Conservation (phyloP, 2,113 vertebrate genomes). For the Panthera tigris region DNA sequence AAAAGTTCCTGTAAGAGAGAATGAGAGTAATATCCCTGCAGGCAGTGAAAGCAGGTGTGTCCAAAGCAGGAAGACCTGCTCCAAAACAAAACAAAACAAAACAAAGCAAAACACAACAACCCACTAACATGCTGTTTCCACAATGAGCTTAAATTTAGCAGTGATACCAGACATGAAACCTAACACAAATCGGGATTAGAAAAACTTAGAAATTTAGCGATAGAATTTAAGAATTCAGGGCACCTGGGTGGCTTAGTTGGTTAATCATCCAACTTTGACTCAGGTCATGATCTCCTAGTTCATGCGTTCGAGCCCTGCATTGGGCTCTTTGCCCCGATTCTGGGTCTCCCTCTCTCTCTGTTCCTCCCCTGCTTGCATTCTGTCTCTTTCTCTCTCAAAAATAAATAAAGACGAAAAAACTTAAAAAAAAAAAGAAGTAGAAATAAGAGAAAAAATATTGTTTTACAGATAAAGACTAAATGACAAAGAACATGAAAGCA, state of each 20-base stretch:
- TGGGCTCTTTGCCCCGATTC: too few relatives aligned
- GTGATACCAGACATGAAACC: neutral
- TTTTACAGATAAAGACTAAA: neutral
- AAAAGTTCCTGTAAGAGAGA: neutral
- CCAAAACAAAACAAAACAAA: neutral
- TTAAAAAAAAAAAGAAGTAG: neutral
- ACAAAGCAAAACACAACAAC: neutral
- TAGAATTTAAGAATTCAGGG: neutral
- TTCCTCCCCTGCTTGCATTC: too few relatives aligned
- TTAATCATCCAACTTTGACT: too few relatives aligned
- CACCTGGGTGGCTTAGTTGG: too few relatives aligned
- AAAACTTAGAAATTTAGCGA: neutral
- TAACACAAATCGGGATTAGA: neutral
- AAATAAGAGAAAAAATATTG: neutral
- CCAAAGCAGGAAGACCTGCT: neutral
- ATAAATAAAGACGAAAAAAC: too few relatives aligned
- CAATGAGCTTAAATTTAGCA: neutral
- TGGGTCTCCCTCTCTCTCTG: too few relatives aligned
- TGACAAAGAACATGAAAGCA: neutral
- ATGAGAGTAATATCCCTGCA: neutral
- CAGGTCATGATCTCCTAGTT: too few relatives aligned
- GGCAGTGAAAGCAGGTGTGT: neutral
- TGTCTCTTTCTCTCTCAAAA: too few relatives aligned
- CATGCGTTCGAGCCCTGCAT: too few relatives aligned
- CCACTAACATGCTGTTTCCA: neutral